Base-by-base conservation (phyloP, 2,888 invertebrate species). In the Carabus problematicus region DNA sequence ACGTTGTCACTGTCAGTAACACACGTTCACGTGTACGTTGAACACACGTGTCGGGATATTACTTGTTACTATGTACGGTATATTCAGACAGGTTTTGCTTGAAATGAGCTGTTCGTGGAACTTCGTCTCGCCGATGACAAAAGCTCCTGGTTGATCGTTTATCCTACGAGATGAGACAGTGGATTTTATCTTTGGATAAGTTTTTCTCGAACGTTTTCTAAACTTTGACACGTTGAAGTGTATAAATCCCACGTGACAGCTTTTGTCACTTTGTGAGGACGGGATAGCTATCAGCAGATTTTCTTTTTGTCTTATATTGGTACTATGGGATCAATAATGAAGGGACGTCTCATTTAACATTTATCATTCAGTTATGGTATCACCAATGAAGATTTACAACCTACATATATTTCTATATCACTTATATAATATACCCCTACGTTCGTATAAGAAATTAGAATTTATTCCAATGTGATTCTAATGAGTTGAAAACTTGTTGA, bases 201-300 rank as follows among this genome's bases (percentile, higher is more conserved):
- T 66, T 58, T 58, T 43, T 29, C 39, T 8, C 19, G 54, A 62
- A 62, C 54, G 39, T 63, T 63, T 54, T 66, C 66, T 59, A 66
- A 66, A 66, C 58, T 66, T 66, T 66, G 66, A 66, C 58, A 56
- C 58, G 58, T 39, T 66, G 66, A 49, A 66, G 66, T 66, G 39
- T 66, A 66, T 66, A 56, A 66, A 66, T 58, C 66, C 66, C 66
- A 59, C 45, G 66, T 59, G 66, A 66, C 66, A 58, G 58, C 49
- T 49, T 66, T 59, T 66, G 66, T 66, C 66, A 66, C 66, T 66
- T 56, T 47, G 29, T 45, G 43, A 59, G 19, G 18, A 40, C 59
- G 45, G 64, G 42, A 64, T 56, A 56, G 58, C 56, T 64, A 43
- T 45, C 64, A 47, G 43, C 64, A 64, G 40, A 52, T 64, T 58